A percentile compares a stretch with the other conserved stretches of the same genome.
Evolutionary conservation across 2,797 vertebrate species (phyloP).

Genomic region (Morelia viridis): DNA sequence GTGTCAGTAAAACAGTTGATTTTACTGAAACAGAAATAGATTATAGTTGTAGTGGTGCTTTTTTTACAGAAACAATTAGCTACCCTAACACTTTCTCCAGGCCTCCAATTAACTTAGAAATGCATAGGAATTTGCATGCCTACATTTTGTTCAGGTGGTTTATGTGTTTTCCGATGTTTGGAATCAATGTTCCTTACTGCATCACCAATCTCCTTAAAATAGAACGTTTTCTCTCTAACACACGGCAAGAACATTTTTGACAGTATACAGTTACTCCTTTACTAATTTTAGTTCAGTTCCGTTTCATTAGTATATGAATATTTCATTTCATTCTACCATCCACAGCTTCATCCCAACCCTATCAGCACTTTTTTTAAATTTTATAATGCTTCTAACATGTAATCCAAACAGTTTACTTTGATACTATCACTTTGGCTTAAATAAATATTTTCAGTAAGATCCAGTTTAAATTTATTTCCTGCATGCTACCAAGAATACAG

Average conservation of each 20-base stretch:
- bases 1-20: not conserved
- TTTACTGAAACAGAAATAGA: not conserved
- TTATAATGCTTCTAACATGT: not conserved
- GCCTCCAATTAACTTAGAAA: not conserved
- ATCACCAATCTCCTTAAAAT: not conserved
- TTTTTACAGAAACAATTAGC: not conserved
- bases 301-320: not conserved
- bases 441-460: conserved; percentile 3
- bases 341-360: not conserved
- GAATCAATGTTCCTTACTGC: not conserved
- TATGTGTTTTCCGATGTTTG: not conserved
- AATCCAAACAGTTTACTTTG: not conserved
- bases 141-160: not conserved
- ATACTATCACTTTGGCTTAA: not conserved
- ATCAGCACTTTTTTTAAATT: not conserved
- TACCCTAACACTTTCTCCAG: not conserved
- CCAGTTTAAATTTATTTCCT: not conserved
- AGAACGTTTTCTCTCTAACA: not conserved
- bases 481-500: not conserved
- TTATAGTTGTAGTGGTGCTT: not conserved
- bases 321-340: not conserved
- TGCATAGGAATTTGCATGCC: not conserved
- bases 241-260: not conserved
- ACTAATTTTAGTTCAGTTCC: not conserved
- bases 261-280: not conserved